Conservation (phyloP, 2,797 vertebrate species). For the Myotis myotis region DNA sequence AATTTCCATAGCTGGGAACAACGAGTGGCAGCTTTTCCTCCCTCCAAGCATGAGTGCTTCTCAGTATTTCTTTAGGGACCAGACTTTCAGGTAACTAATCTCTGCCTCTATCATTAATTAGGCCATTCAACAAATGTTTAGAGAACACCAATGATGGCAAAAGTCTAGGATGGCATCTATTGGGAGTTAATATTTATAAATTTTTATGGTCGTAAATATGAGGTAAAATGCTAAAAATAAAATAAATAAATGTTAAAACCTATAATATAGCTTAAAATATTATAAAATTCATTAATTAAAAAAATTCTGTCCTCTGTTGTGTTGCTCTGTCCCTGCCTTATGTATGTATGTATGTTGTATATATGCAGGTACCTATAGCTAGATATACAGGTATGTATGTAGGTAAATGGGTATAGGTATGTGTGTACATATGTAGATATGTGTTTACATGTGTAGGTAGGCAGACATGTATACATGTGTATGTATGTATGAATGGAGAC, state of each 20-base stretch:
- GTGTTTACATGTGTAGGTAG: neutral
- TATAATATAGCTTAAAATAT: neutral
- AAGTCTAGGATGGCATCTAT: neutral
- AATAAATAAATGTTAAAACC: neutral
- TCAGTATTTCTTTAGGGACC: neutral
- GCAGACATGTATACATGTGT: neutral
- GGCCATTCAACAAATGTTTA: neutral
- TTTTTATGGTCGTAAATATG: neutral
- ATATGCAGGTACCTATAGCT: neutral
- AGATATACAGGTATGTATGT: neutral
- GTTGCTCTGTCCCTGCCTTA: neutral
- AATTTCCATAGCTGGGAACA: neutral
- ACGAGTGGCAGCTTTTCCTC: neutral
- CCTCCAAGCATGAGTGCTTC: neutral
- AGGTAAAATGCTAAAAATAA: neutral
- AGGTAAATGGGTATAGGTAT: neutral
- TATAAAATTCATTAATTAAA: neutral
- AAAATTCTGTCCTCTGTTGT: neutral
- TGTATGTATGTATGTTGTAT: neutral
- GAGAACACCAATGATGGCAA: neutral
- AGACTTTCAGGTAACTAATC: neutral
- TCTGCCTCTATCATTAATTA: neutral
- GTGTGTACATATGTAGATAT: neutral
- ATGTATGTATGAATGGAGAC: neutral
- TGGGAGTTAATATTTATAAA: neutral